These are phyloP conservation scores for Tholera decimalis DNA, from an alignment of 2,888 invertebrate species.

Conservation along the genomic window DNA sequence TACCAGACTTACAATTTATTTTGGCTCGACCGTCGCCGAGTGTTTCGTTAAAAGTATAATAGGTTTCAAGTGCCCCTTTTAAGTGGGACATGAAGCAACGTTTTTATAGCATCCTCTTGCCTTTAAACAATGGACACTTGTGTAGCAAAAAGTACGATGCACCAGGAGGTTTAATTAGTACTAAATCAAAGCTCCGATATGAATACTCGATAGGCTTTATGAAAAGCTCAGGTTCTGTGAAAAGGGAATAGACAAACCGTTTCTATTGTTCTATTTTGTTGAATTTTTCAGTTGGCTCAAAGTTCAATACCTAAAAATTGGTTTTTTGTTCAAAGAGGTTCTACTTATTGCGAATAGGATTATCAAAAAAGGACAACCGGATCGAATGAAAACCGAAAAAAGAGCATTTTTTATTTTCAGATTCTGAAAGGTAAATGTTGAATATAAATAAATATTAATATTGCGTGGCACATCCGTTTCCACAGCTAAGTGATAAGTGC, in stretches of 20 bases:
- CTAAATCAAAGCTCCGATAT: constrained; percentile 68
- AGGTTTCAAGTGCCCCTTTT: constrained; percentile 83
- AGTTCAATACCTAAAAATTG: constrained; percentile 1
- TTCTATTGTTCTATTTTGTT: constrained; percentile 15
- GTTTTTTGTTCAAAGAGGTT: background rate
- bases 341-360: background rate
- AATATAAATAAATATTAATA: background rate
- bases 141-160: constrained; percentile 62
- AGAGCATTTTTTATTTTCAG: background rate
- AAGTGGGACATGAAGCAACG: constrained; percentile 76
- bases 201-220: constrained; percentile 50
- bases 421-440: background rate
- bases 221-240: constrained; percentile 17
- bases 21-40: constrained; percentile 69
- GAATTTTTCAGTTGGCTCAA: background rate
- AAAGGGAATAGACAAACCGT: constrained; percentile 13
- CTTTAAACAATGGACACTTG: constrained; percentile 72
- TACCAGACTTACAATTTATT: constrained; percentile 71
- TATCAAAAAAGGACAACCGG: background rate
- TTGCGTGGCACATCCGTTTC: constrained; percentile 27
- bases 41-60: constrained; percentile 84
- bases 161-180: constrained; percentile 73
- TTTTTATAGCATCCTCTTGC: constrained; percentile 75
- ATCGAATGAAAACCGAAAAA: background rate
- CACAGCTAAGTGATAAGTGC: constrained; percentile 36